A percentile compares a stretch with the other conserved stretches of the same genome.
Evolutionary conservation across 2,797 vertebrate genomes (phyloP).

Genomic region (Xenopus petersii): DNA sequence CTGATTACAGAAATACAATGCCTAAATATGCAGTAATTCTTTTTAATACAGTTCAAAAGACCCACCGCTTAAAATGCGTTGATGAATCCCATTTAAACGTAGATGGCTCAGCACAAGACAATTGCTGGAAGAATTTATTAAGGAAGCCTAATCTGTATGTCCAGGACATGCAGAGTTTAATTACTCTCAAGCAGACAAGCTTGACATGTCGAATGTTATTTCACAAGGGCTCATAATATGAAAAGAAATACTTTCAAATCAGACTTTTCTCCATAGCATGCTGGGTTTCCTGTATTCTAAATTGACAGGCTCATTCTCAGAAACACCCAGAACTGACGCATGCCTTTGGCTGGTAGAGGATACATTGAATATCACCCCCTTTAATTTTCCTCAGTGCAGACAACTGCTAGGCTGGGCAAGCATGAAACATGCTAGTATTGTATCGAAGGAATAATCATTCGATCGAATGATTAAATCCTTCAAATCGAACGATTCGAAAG

Average conservation of each 20-base stretch:
- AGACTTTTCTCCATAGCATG: too few relatives aligned
- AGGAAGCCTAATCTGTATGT: constrained; percentile 33
- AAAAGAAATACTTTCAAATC: background rate
- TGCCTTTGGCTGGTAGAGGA: too few relatives aligned
- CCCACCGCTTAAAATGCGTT: constrained; percentile 34
- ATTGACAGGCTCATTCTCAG: too few relatives aligned
- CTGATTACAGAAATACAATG: constrained; percentile 66
- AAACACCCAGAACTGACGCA: too few relatives aligned
- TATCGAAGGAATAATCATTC: too few relatives aligned
- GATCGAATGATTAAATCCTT: too few relatives aligned
- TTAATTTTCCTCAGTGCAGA: too few relatives aligned
- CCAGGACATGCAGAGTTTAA: constrained; percentile 38
- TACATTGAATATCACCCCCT: too few relatives aligned
- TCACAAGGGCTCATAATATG: background rate
- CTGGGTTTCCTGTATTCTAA: too few relatives aligned
- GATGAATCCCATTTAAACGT: constrained; percentile 41
- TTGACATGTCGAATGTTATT: constrained; percentile 43
- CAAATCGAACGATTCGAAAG: too few relatives aligned
- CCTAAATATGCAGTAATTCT: constrained; percentile 45
- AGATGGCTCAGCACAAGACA: constrained; percentile 42
- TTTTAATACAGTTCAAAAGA: constrained; percentile 43
- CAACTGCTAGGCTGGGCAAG: too few relatives aligned
- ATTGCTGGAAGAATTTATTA: constrained; percentile 36
- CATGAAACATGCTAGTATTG: too few relatives aligned
- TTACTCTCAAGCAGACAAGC: constrained; percentile 35